Evolutionary conservation across 2,113 vertebrate genomes (phyloP), one percentile per base, ranked within the genome.

Genomic region (Dendropsophus ebraccatus): DNA sequence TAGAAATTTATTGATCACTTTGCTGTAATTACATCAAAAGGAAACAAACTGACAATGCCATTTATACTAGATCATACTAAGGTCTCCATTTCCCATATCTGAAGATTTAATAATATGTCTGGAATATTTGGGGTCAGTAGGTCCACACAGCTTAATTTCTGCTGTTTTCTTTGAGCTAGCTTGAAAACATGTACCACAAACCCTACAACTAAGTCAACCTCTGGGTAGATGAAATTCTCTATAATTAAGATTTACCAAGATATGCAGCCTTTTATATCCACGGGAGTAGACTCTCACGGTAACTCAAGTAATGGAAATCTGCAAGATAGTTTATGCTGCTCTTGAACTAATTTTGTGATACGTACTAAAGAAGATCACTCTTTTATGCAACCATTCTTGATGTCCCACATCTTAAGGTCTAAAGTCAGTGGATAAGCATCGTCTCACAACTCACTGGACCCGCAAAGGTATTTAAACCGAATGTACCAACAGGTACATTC

Each of bases 211-310:
- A 10, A 62, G 78, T 5, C 37, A 47, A 41, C 41, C 78, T 14
- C 78, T 25, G 54, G 54, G 21, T 10, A 37, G 50, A 28, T 41
- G 52, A 30, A 14, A 37, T 47, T 28, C 37, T 58, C 78, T 81
- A 41, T 81, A 81, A 81, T 81, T 62, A 47, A 47, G 78, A 81
- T 45, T n/a, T 28, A 62, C 77, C 77, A 58, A 60, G 78, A 81
- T 81, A 81, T 47, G 35, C 77, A 45, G 54, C 54, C 54, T 41
- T 56, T 58, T 79, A 2, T 30, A 41, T 35, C 52, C 78, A 17
- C 35, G 30, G 37, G 67, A 41, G 21, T 9, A 14, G 30, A 54
- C 35, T 72, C 50, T 54, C 65, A 73, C 50, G 50, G n/a, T 25
- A 13, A 52, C 62, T 37, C 28, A 0, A 35, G n/a, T 41, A 9